Conservation (phyloP, 1,140 invertebrate genomes). For the Frieseomelitta varia region DNA sequence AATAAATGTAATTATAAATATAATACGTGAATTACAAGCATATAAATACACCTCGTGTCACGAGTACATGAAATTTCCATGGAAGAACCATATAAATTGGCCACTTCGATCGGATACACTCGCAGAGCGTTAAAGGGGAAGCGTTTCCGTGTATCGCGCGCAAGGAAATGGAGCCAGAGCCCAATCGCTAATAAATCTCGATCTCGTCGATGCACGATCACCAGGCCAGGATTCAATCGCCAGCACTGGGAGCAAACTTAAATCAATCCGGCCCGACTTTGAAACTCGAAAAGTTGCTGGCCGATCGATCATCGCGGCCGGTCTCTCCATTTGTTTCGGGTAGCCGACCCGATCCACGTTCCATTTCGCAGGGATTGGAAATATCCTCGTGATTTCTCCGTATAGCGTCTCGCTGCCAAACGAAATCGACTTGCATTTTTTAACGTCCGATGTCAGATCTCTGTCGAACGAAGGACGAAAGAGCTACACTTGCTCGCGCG, state of each 20-base stretch:
- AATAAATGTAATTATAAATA: too few species aligned
- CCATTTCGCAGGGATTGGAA: not conserved
- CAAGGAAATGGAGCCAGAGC: not conserved
- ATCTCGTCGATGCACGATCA: not conserved
- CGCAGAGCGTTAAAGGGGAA: not conserved
- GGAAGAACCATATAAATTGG: too few species aligned
- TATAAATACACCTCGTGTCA: too few species aligned
- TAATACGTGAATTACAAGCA: too few species aligned
- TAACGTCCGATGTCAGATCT: too few species aligned
- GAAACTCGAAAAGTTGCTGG: not conserved
- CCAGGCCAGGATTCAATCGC: too few species aligned
- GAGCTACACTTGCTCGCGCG: too few species aligned
- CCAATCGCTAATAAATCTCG: slow-evolving; percentile 2
- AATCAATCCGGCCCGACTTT: not conserved
- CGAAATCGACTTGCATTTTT: not conserved
- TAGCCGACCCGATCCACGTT: not conserved
- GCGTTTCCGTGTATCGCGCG: not conserved
- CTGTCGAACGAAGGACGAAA: too few species aligned
- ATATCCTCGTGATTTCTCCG: not conserved
- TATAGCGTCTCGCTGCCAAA: too few species aligned
- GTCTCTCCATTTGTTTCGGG: not conserved
- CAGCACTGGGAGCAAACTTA: not conserved
- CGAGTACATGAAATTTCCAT: too few species aligned
- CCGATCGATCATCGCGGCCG: not conserved
- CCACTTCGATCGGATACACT: too few species aligned